These are phyloP conservation scores for Gastrophysa polygoni DNA, from an alignment of 2,888 invertebrate species.

Conservation along the genomic window DNA sequence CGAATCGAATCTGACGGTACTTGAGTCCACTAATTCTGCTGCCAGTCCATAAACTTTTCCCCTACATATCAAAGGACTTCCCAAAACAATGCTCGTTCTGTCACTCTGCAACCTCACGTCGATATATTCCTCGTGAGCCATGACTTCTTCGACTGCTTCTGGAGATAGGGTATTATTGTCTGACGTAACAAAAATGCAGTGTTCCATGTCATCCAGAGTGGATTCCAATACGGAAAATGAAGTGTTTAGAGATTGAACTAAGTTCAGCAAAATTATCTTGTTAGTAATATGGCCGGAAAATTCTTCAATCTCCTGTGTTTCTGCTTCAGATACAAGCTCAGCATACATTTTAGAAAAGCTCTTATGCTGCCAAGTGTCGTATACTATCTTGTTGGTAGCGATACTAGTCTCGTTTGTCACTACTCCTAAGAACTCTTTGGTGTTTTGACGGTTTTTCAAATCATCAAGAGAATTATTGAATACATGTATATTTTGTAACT, in stretches of 20 bases:
- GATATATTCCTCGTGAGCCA: background rate
- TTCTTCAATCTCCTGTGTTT: constrained; percentile 4
- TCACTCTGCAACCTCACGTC: constrained; percentile 9
- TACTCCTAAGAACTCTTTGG: constrained; percentile 21
- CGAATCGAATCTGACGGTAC: constrained; percentile 23
- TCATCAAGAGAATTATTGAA: constrained; percentile 14
- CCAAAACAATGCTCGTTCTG: constrained; percentile 26
- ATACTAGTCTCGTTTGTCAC: constrained; percentile 15
- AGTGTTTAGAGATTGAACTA: constrained; percentile 8
- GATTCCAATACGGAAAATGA: constrained; percentile 10
- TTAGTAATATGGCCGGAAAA: background rate
- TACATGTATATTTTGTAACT: constrained; percentile 6
- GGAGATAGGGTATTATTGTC: constrained; percentile 15
- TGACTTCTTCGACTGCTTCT: constrained; percentile 7
- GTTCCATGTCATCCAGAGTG: constrained; percentile 5
- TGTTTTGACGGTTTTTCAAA: constrained; percentile 13
- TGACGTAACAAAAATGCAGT: constrained; percentile 28
- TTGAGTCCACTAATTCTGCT: constrained; percentile 22
- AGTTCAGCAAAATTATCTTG: constrained; percentile 6
- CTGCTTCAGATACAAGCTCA: constrained; percentile 16
- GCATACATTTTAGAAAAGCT: constrained; percentile 22
- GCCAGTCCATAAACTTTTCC: constrained; percentile 38
- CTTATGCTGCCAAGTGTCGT: constrained; percentile 13
- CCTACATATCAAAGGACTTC: constrained; percentile 38
- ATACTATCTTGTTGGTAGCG: constrained; percentile 20